Evolutionary conservation across 2,888 invertebrate genomes (phyloP), one percentile per base, ranked within the genome.

Genomic region (Physocephala rufipes): DNA sequence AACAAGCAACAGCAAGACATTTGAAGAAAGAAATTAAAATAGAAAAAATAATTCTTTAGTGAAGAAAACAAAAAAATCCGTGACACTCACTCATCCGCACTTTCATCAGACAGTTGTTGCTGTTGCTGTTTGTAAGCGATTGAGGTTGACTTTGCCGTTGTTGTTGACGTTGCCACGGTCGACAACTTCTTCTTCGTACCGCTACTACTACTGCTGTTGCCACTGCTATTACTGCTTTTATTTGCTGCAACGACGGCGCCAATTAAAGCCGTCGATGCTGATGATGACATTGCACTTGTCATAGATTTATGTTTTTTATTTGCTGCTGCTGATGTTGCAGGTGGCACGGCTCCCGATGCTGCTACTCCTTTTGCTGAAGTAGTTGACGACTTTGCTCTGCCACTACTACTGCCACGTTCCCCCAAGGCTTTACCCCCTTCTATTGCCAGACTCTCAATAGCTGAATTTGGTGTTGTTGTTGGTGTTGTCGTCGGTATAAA

Each of bases 401-500:
- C 49, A 53, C 45, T 49, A 61, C 36, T 53, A 26, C 63, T 24
- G 28, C 47, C 30, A 12, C 58, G 45, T 53, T 63, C 47, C 49
- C 36, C 3, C 55, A 47, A n/a, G 9, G 70, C 16, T 53, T n/a
- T 15, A 4, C 12, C 15, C 66, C n/a, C 28, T 24, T 62, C 43
- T 21, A 55, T 62, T 19, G 51, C 45, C n/a, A 36, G n/a, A 19
- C 49, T 49, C 19, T 49, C 49, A 26, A 59, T 51, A 36, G 62
- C 15, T 13, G 67, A 62, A 49, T 73, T 65, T 63, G 70, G 69
- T 16, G 73, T 63, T 16, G 74, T 43, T 65, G 74, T 61, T 55
- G 74, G 53, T 24, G 53, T 15, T 51, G 73, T 55, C 24, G 49
- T 74, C 88, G 86, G 92, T 83, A 95, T 93, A 71, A 94, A 89